These are phyloP conservation scores for Cryptotis parvus DNA, from an alignment of 2,113 vertebrate species.

Conservation along the genomic window DNA sequence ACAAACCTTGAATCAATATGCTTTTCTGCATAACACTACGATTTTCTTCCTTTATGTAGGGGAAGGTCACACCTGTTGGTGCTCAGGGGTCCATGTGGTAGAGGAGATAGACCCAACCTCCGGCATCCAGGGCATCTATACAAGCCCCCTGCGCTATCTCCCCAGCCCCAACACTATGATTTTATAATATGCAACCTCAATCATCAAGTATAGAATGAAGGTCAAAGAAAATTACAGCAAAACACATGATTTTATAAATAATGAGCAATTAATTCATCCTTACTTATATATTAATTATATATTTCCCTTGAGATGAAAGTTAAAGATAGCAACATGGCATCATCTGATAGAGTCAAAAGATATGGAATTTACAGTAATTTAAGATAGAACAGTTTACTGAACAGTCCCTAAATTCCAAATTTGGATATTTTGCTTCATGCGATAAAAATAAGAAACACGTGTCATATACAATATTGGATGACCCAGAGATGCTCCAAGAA, in stretches of 20 bases:
- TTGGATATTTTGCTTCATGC: neutral
- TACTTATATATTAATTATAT: neutral
- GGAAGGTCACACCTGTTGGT: too few species aligned
- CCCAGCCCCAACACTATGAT: too few species aligned
- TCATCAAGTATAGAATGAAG: neutral
- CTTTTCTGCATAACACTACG: neutral
- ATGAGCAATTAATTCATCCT: neutral
- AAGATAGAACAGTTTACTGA: neutral
- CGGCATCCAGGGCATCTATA: too few species aligned
- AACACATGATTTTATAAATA: neutral
- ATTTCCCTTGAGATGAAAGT: conserved; percentile 43
- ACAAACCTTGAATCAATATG: conserved; percentile 20
- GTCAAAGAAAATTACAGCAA: conserved; percentile 33
- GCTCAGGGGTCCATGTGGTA: too few species aligned
- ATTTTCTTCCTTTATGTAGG: neutral
- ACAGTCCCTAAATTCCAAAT: conserved; percentile 1
- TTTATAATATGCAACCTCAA: too few species aligned
- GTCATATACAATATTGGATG: neutral
- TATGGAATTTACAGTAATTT: neutral
- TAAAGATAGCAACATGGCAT: neutral
- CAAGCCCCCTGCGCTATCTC: too few species aligned
- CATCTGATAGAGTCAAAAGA: neutral
- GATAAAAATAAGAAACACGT: conserved; percentile 40
- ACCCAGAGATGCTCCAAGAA: neutral
- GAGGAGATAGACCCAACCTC: too few species aligned